Conservation (phyloP, 92 coral and sea anemone species). For the Meandrina meandrites region DNA sequence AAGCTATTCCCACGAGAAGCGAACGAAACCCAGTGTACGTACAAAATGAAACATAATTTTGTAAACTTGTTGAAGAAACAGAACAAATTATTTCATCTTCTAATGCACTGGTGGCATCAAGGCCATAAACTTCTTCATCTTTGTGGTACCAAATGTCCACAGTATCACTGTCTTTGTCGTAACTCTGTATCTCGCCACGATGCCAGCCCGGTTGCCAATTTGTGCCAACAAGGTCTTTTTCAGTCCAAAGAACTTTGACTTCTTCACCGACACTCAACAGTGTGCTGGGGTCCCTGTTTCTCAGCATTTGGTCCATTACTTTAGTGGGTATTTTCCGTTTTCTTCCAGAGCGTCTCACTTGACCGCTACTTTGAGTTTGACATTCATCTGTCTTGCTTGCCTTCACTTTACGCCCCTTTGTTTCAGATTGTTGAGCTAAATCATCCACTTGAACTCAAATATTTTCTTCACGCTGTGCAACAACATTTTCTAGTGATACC, state of each 20-base stretch:
- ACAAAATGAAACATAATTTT: no score
- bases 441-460: neutral
- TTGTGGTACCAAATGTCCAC: neutral
- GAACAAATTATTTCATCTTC: slow-evolving; percentile 1
- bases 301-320: neutral
- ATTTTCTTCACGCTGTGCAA: neutral
- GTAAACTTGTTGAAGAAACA: neutral
- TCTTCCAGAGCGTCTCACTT: slow-evolving; percentile 22
- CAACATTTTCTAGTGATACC: neutral
- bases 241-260: slow-evolving; percentile 51
- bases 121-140: neutral
- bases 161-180: neutral
- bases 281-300: neutral
- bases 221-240: neutral
- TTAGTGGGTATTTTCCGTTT: neutral
- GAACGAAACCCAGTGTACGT: no score
- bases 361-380: neutral
- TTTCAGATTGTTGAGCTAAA: neutral
- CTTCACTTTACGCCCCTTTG: neutral
- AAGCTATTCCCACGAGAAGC: no score
- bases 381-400: no score
- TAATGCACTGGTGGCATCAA: neutral
- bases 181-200: no score
- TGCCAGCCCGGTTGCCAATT: no score
- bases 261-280: slow-evolving; percentile 24